These are phyloP conservation scores for Limnephilus lunatus DNA, from an alignment of 2,888 invertebrate genomes.

Conservation along the genomic window DNA sequence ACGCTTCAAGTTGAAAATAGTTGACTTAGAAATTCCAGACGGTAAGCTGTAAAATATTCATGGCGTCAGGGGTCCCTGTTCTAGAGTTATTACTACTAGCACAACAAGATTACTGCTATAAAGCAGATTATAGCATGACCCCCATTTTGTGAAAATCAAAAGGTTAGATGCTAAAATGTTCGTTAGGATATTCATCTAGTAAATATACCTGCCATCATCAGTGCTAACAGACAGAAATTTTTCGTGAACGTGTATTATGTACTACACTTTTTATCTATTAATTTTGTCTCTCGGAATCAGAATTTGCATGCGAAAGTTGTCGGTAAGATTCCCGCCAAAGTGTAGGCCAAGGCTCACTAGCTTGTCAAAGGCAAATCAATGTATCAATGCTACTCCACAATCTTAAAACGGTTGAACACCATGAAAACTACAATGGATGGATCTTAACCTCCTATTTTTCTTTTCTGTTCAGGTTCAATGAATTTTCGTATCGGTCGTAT, in stretches of 20 bases:
- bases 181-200: not conserved
- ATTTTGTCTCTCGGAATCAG: not conserved
- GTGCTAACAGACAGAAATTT: not conserved
- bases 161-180: not conserved
- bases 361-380: not conserved
- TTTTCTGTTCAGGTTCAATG: not conserved
- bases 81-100: not conserved
- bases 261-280: not conserved
- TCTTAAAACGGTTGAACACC: not conserved
- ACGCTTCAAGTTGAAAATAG: not conserved
- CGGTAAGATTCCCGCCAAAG: not conserved
- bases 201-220: not conserved
- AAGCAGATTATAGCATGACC: not conserved
- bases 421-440: not conserved
- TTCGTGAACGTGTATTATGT: not conserved
- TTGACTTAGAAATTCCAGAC: no score
- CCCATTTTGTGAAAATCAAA: not conserved
- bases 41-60: no score
- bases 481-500: not conserved
- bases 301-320: slow-evolving; percentile 2
- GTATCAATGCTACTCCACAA: not conserved
- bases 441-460: not conserved
- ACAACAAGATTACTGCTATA: not conserved
- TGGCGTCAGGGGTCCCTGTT: not conserved
- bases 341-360: not conserved